phyloP scores from a whole-genome alignment of 1,140 invertebrate genomes.

The Macrocentrus cingulum region DNA sequence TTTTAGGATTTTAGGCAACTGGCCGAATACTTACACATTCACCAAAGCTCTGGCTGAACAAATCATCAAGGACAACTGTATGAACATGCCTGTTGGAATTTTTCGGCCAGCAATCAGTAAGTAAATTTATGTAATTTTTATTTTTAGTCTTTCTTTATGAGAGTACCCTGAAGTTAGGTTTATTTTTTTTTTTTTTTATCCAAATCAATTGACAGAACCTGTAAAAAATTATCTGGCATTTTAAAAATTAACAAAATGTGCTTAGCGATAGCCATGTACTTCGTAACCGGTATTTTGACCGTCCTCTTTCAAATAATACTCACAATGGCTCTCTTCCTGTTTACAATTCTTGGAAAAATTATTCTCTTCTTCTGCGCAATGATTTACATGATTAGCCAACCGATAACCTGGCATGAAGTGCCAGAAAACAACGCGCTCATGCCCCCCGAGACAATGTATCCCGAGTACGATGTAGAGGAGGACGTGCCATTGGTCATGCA shows the following conservation, averaged over 20 bases:
- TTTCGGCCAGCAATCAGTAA: constrained; percentile 68
- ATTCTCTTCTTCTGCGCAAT: constrained; percentile 41
- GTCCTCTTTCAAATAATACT: constrained; percentile 36
- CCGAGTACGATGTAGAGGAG: constrained; percentile 40
- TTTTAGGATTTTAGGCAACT: constrained; percentile 63
- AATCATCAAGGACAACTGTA: constrained; percentile 60
- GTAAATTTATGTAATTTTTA: constrained; percentile 22
- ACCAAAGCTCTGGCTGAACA: constrained; percentile 75
- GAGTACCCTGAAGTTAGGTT: no score
- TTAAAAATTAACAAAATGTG: constrained; percentile 47
- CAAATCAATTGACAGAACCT: no score
- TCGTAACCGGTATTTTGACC: constrained; percentile 39
- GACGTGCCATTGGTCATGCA: constrained; percentile 33
- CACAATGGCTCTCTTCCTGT: constrained; percentile 37
- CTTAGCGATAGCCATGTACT: constrained; percentile 46
- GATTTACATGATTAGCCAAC: constrained; percentile 35
- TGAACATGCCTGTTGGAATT: constrained; percentile 67
- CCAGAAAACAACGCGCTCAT: constrained; percentile 1
- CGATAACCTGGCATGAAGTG: constrained; percentile 12
- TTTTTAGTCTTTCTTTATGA: no score
- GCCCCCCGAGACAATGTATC: constrained; percentile 42
- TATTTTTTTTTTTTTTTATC: no score
- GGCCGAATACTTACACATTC: constrained; percentile 76
- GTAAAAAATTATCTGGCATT: no score
- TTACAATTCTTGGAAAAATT: constrained; percentile 37